These are phyloP conservation scores for Platichthys flesus DNA, from an alignment of 2,113 vertebrate species.

Conservation along the genomic window DNA sequence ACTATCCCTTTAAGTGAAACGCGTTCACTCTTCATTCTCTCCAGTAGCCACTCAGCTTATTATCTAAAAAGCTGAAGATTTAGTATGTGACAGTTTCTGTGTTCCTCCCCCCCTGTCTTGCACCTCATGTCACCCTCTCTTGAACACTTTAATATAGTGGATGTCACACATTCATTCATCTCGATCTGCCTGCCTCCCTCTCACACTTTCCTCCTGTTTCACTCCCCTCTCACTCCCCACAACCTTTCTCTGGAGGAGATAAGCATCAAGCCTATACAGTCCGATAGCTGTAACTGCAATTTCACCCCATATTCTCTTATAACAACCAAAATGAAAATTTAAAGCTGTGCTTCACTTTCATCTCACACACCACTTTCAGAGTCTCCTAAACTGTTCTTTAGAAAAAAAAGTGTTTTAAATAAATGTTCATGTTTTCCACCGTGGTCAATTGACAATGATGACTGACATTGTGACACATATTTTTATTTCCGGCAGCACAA, in stretches of 20 bases:
- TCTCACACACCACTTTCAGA: no score
- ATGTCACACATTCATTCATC: constrained; percentile 23
- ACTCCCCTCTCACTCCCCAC: constrained; percentile 1
- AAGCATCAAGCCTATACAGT: constrained; percentile 4
- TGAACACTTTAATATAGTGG: constrained; percentile 42
- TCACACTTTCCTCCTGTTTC: not conserved
- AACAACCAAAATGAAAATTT: not conserved
- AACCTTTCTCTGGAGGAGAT: constrained; percentile 40
- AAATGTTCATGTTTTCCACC: no score
- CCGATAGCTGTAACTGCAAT: constrained; percentile 17
- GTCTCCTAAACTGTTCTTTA: not conserved
- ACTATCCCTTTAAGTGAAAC: constrained; percentile 40
- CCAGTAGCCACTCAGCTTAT: constrained; percentile 38
- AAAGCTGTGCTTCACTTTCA: not conserved
- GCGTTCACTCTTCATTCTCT: constrained; percentile 35
- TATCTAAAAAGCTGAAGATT: constrained; percentile 56
- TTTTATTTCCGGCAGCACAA: no score
- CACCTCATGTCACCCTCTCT: constrained; percentile 8
- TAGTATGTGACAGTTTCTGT: constrained; percentile 24
- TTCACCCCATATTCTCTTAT: constrained; percentile 25
- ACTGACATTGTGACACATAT: no score
- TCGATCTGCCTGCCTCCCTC: not conserved
- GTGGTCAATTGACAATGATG: no score
- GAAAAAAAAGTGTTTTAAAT: no score
- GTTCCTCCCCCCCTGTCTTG: not conserved